Percentiles rank a stretch among this genome's conserved stretches.
Evolutionary conservation across 1,140 invertebrate species (phyloP).

Genomic region (Drosophila ambigua): DNA sequence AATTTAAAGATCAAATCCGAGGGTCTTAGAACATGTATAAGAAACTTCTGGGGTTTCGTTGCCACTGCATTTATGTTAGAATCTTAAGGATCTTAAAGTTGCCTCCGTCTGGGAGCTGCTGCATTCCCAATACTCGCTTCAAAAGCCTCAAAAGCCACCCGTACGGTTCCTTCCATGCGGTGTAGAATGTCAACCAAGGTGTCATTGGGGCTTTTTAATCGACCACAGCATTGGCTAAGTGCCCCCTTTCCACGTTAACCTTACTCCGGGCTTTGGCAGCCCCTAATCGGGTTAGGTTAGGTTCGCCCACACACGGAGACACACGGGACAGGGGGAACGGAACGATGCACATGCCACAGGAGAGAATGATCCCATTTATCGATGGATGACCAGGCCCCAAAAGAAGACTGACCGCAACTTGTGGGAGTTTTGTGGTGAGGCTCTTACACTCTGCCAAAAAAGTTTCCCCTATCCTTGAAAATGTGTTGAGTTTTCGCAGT

Average conservation of each 20-base stretch:
- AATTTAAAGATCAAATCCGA: no score
- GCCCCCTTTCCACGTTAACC: not conserved
- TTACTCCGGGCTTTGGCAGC: conserved; percentile 17
- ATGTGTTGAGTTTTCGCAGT: not conserved
- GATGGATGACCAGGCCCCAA: conserved; percentile 18
- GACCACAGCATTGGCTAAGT: conserved; percentile 6
- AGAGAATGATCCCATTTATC: conserved; percentile 24
- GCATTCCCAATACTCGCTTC: no score
- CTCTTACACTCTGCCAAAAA: conserved; percentile 6
- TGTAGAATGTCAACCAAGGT: conserved; percentile 15
- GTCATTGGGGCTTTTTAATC: conserved; percentile 23
- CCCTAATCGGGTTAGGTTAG: conserved; percentile 32
- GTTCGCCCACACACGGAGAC: conserved; percentile 29
- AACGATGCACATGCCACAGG: conserved; percentile 32
- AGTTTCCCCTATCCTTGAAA: not conserved
- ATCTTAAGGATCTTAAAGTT: no score
- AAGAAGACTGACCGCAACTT: conserved; percentile 8
- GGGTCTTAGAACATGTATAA: no score
- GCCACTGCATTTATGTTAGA: no score
- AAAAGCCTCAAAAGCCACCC: not conserved
- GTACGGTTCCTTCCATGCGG: not conserved
- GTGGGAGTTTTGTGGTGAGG: conserved; percentile 15
- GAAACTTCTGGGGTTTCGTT: not conserved
- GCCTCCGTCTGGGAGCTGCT: no score
- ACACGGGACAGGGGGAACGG: conserved; percentile 18